Evolutionary conservation across 2,797 vertebrate species (phyloP).

Genomic region (Enteromius viviparus): DNA sequence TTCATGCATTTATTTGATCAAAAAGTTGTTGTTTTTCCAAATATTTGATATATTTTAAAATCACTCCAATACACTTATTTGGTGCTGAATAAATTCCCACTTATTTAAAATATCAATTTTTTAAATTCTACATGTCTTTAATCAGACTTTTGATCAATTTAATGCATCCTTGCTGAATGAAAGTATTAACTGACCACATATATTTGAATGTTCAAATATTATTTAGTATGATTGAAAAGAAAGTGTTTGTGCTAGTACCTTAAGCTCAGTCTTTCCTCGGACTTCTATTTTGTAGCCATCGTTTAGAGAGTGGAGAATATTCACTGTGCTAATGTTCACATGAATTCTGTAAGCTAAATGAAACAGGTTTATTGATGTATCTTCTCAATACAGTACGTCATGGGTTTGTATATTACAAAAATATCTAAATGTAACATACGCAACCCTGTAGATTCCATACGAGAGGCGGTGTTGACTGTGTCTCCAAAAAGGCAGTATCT

Average conservation of each 20-base stretch:
- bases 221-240: background rate
- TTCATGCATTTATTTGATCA: background rate
- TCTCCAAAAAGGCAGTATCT: constrained; percentile 89
- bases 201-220: background rate
- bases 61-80: background rate
- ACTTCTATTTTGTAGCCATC: constrained; percentile 82
- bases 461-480: constrained; percentile 87
- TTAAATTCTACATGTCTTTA: background rate
- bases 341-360: constrained; percentile 85
- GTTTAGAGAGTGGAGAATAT: constrained; percentile 79
- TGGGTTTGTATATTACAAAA: background rate
- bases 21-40: background rate
- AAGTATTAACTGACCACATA: background rate
- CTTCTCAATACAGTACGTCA: background rate
- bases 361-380: background rate
- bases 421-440: constrained; percentile 70
- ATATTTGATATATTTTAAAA: background rate
- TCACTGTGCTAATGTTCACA: constrained; percentile 81
- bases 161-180: background rate
- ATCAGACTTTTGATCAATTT: background rate
- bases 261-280: constrained; percentile 82
- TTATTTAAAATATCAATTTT: background rate
- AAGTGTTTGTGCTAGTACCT: constrained; percentile 67
- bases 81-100: background rate
- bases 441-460: constrained; percentile 88